phyloP scores from a whole-genome alignment of 2,888 invertebrate genomes.

The Perithous albicinctus region DNA sequence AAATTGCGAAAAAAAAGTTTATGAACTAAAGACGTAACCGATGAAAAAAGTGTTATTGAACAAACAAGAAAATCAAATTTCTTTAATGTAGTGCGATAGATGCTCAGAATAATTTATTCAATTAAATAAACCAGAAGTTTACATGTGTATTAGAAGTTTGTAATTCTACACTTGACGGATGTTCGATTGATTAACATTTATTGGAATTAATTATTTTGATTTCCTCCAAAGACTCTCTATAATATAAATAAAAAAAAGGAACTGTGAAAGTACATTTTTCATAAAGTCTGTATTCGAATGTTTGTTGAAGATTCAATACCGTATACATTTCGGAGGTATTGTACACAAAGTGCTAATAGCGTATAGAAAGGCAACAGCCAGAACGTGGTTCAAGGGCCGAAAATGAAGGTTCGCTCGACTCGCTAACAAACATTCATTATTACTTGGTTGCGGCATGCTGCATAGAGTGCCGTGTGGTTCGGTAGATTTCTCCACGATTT shows the following conservation, averaged over 20 bases:
- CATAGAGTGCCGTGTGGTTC: constrained; percentile 37
- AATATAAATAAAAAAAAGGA: not conserved
- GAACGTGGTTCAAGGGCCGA: constrained; percentile 63
- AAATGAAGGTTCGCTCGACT: constrained; percentile 76
- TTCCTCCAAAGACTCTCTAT: no score
- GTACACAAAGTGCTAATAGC: constrained; percentile 9
- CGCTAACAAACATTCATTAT: constrained; percentile 81
- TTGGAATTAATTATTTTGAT: no score
- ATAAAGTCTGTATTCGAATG: not conserved
- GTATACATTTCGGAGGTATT: constrained; percentile 14
- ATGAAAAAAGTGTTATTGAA: no score
- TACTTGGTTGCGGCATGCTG: constrained; percentile 66
- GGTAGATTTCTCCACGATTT: constrained; percentile 38
- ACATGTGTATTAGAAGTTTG: no score
- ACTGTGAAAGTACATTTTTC: not conserved
- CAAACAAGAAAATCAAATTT: no score
- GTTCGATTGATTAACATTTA: no score
- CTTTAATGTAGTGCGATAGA: no score
- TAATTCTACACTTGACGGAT: no score
- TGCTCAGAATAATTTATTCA: no score
- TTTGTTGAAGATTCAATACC: not conserved
- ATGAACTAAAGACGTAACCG: no score
- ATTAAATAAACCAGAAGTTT: no score
- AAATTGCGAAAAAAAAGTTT: no score
- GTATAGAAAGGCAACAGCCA: constrained; percentile 5